phyloP scores from a whole-genome alignment of 2,888 invertebrate genomes.

The Piscicola geometra region DNA sequence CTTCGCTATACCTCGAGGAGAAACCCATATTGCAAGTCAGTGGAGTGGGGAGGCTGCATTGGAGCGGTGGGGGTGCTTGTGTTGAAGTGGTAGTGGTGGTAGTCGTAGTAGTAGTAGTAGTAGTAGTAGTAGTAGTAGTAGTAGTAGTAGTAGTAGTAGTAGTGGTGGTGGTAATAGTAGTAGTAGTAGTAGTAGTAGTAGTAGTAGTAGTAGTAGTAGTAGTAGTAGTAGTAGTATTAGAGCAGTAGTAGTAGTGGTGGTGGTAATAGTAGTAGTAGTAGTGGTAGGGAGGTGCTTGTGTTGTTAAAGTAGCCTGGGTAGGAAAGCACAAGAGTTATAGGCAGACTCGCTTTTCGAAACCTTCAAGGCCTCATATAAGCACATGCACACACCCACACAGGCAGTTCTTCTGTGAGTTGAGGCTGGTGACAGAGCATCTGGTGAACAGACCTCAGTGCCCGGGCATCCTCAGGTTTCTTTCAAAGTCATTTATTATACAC shows the following conservation, averaged over 20 bases:
- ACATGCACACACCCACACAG: constrained; percentile 46
- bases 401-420: constrained; percentile 77
- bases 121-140: constrained; percentile 24
- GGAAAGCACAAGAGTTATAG: no score
- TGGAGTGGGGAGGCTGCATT: not conserved
- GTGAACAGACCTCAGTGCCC: constrained; percentile 71
- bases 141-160: constrained; percentile 25
- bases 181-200: constrained; percentile 23
- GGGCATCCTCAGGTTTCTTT: constrained; percentile 58
- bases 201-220: constrained; percentile 13
- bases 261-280: not conserved
- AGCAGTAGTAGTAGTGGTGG: not conserved
- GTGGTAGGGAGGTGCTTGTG: no score
- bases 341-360: no score
- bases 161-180: constrained; percentile 26
- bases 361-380: no score
- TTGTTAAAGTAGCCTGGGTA: no score
- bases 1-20: constrained; percentile 87
- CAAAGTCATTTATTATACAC: no score
- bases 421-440: constrained; percentile 67
- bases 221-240: constrained; percentile 17
- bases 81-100: not conserved
- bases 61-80: not conserved
- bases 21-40: constrained; percentile 87
- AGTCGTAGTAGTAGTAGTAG: constrained; percentile 27